Evolutionary conservation across 2,888 invertebrate species (phyloP).

Genomic region (Macrosoma leucophasiata): DNA sequence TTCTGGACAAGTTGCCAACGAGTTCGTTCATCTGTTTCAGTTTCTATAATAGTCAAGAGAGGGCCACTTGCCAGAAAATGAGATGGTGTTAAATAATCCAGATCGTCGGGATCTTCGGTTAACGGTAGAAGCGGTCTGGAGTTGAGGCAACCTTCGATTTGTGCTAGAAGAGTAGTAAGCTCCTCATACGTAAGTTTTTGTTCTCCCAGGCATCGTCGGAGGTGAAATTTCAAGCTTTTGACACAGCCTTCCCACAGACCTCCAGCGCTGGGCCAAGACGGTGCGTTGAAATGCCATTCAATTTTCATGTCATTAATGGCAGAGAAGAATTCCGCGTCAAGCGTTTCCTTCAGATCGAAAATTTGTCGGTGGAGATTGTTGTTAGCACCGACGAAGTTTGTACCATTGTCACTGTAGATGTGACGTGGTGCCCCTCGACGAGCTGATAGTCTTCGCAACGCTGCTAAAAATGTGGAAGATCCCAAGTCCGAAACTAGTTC

Average conservation of each 20-base stretch:
- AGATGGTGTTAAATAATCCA: no score
- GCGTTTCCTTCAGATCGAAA: no score
- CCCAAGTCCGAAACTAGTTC: background rate
- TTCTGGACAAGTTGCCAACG: constrained; percentile 8
- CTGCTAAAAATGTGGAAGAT: background rate
- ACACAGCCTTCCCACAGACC: constrained; percentile 18
- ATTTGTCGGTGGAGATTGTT: no score
- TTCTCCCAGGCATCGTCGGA: constrained; percentile 12
- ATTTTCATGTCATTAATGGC: no score
- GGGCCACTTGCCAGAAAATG: no score
- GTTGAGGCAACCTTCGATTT: constrained; percentile 10
- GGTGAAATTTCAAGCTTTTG: constrained; percentile 13
- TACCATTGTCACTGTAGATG: background rate
- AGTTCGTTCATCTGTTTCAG: constrained; percentile 2
- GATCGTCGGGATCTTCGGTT: constrained; percentile 2
- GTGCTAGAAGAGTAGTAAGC: constrained; percentile 9
- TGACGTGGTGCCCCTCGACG: background rate
- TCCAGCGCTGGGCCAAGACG: constrained; percentile 11
- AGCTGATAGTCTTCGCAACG: background rate
- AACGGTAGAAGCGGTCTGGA: constrained; percentile 7
- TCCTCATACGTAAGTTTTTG: constrained; percentile 15
- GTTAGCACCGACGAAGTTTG: constrained; percentile 15
- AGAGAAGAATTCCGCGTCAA: no score
- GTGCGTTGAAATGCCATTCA: constrained; percentile 11
- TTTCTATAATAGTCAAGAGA: constrained; percentile 1